Base-by-base conservation (phyloP, 2,888 invertebrate genomes). In the Nomada fucata region DNA sequence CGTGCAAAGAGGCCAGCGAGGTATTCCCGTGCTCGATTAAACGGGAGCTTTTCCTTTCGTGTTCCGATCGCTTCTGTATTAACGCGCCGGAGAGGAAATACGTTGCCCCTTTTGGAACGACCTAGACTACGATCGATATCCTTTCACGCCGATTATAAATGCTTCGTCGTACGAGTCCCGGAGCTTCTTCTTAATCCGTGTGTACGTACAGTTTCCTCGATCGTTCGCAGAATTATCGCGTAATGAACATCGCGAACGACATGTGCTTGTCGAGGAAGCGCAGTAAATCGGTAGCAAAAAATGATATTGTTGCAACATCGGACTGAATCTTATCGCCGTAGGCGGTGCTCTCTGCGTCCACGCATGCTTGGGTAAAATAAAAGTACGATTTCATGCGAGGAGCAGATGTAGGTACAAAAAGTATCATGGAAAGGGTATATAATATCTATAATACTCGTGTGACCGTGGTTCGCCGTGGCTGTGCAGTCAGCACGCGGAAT, bases 361-460 rank as follows among this genome's bases (percentile, higher is more conserved):
- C 60, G 55, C n/a, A 52, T 67, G 74, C 76, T 74, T 68, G n/a
- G 57, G 50, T 64, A 63, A 77, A 85, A 76, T 44, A 60, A 64
- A 71, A 76, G 61, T 60, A 78, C 72, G 71, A 83, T 76, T 79
- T 69, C 74, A 70, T 64, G 82, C 76, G 83, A 83, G 64, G 69
- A 52, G 53, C 50, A 52, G 36, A 69, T 52, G 44, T 64, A 65
- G 36, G 68, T 50, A 44, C 64, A 64, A 79, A 85, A 82, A 81
- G 70, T 47, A 76, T 57, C 65, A 55, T 59, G 36, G 20, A 68
- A 82, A 74, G 64, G 70, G 53, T 55, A 55, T 23, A 42, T 82
- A 81, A 87, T 84, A 74, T 72, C 80, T 76, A 67, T 85, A 85
- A 88, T 88, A 88, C 85, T 77, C 88, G 86, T 86, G 88, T 79